Conservation (phyloP, 2,113 vertebrate genomes). For the Chloropsis hardwickii region DNA sequence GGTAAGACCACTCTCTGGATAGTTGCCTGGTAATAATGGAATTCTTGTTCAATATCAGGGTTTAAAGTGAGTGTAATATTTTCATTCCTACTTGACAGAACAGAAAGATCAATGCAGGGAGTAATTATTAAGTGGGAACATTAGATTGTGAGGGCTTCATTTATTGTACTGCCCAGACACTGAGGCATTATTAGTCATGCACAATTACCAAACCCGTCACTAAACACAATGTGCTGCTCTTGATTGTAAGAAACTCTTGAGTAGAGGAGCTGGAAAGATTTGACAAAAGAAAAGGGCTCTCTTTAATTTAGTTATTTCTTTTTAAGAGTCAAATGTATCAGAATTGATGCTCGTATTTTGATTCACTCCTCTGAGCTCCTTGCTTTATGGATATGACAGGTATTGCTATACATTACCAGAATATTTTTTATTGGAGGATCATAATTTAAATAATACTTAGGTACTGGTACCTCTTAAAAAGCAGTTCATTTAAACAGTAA, state of each 20-base stretch:
- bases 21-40: neutral
- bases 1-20: neutral
- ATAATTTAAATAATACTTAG: neutral
- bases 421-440: neutral
- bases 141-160: constrained; percentile 18
- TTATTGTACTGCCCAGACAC: constrained; percentile 5
- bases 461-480: neutral
- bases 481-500: neutral
- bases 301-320: neutral
- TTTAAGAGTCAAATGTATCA: neutral
- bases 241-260: neutral
- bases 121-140: constrained; percentile 27
- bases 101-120: neutral
- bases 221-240: neutral
- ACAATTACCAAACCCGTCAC: neutral
- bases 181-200: neutral
- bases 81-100: neutral
- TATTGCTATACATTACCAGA: neutral
- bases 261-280: neutral
- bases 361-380: neutral
- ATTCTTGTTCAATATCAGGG: constrained; percentile 13
- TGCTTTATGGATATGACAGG: neutral
- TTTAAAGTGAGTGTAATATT: neutral
- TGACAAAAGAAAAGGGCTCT: neutral
- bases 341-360: neutral